Evolutionary conservation across 2,113 vertebrate species (phyloP).

Genomic region (Cacatua alba): DNA sequence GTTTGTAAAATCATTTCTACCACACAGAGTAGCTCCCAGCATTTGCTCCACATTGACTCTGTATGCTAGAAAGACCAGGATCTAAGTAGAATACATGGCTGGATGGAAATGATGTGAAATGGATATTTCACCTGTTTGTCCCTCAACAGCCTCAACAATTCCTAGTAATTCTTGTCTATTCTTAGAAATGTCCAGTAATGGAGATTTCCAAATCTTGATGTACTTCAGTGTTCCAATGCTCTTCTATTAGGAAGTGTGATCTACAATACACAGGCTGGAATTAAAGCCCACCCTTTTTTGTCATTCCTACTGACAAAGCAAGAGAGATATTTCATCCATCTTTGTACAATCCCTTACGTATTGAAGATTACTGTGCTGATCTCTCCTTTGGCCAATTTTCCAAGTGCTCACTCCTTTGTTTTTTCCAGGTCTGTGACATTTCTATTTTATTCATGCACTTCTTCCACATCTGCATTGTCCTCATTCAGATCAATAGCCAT

Average conservation of each 20-base stretch:
- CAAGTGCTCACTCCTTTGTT: background rate
- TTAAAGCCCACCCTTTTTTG: background rate
- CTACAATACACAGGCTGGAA: background rate
- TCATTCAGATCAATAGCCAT: background rate
- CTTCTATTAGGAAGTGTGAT: background rate
- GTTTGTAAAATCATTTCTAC: background rate
- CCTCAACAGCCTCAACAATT: background rate
- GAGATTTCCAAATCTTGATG: background rate
- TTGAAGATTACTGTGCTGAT: background rate
- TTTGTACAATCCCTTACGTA: background rate
- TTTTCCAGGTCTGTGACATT: background rate
- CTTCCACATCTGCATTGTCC: background rate
- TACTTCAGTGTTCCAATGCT: background rate
- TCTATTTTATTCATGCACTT: background rate
- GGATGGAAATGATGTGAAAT: background rate
- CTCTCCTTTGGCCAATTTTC: background rate
- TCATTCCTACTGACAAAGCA: background rate
- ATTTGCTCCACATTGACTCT: background rate
- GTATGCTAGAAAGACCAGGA: background rate
- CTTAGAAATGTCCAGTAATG: background rate
- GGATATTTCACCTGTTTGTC: accelerated
- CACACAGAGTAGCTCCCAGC: background rate
- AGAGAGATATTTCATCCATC: background rate
- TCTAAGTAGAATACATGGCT: background rate
- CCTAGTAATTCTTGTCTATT: background rate